phyloP scores from a whole-genome alignment of 2,797 vertebrate genomes.

The Knipowitschia caucasica region DNA sequence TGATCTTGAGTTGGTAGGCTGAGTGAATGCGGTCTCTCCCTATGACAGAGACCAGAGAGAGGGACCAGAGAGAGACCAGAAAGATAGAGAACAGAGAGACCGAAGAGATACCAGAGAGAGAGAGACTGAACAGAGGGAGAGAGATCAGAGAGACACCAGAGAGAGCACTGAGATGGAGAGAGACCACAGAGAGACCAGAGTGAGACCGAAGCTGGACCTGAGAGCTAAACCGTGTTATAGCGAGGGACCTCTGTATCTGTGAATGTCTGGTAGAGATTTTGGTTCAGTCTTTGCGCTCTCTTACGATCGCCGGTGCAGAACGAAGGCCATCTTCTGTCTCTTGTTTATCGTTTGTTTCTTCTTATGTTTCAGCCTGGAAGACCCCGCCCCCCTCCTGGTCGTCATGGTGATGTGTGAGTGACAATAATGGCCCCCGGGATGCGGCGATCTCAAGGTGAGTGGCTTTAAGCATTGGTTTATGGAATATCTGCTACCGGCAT shows the following conservation, averaged over 20 bases:
- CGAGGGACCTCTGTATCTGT: too few relatives aligned
- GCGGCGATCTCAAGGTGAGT: too few relatives aligned
- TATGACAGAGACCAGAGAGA: too few relatives aligned
- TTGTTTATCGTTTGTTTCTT: conserved; percentile 64
- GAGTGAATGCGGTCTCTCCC: too few relatives aligned
- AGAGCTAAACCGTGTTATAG: neutral
- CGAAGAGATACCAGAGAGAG: neutral
- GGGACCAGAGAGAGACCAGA: conserved; percentile 34
- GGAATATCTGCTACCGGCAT: too few relatives aligned
- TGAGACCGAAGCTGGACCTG: too few relatives aligned
- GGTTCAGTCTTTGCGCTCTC: too few relatives aligned
- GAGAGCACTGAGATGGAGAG: neutral
- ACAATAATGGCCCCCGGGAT: conserved; percentile 68
- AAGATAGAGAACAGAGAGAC: neutral
- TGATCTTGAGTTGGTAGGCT: too few relatives aligned
- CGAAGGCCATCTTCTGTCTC: too few relatives aligned
- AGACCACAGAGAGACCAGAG: neutral
- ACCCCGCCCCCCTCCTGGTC: conserved; percentile 29
- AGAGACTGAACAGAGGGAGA: neutral
- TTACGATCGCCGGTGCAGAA: too few relatives aligned
- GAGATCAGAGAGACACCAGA: neutral
- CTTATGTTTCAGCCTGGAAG: conserved; percentile 62
- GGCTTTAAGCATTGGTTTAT: too few relatives aligned
- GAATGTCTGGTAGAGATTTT: too few relatives aligned
- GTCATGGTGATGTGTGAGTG: conserved; percentile 69